These are phyloP conservation scores for Drosophila mayri DNA, from an alignment of 1,140 invertebrate genomes.

Conservation along the genomic window DNA sequence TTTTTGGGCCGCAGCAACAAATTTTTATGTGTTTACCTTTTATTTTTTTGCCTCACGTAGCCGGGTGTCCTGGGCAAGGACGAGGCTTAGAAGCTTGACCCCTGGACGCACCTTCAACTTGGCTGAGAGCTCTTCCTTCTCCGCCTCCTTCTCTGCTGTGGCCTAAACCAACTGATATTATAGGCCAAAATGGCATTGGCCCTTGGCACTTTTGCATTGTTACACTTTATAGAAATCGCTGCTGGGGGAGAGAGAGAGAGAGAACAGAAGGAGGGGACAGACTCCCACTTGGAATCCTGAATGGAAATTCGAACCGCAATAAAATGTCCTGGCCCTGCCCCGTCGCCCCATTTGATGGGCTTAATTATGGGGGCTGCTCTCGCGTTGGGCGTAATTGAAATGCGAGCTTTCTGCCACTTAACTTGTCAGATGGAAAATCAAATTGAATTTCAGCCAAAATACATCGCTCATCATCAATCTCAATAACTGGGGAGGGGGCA, in stretches of 20 bases:
- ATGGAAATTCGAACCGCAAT: constrained; percentile 68
- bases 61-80: constrained; percentile 32
- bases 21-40: constrained; percentile 80
- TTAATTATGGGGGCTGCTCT: constrained; percentile 62
- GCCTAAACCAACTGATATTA: constrained; percentile 50
- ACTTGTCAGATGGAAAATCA: constrained; percentile 39
- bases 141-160: not conserved
- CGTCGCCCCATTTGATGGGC: constrained; percentile 58
- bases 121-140: not conserved
- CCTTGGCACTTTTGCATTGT: constrained; percentile 26
- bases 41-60: constrained; percentile 60
- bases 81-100: constrained; percentile 36
- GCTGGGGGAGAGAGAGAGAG: not conserved
- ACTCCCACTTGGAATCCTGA: not conserved
- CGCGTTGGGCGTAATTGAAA: constrained; percentile 65
- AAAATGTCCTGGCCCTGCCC: constrained; percentile 17
- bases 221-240: constrained; percentile 29
- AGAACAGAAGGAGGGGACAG: not conserved
- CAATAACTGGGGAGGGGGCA: not conserved
- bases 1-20: constrained; percentile 62
- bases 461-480: constrained; percentile 47
- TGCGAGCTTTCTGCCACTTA: constrained; percentile 61
- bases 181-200: constrained; percentile 35
- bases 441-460: constrained; percentile 38
- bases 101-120: constrained; percentile 62